Percentiles rank a stretch among this genome's conserved stretches.
These are phyloP conservation scores for Sericinus montela DNA, from an alignment of 2,888 invertebrate species.

Conservation along the genomic window DNA sequence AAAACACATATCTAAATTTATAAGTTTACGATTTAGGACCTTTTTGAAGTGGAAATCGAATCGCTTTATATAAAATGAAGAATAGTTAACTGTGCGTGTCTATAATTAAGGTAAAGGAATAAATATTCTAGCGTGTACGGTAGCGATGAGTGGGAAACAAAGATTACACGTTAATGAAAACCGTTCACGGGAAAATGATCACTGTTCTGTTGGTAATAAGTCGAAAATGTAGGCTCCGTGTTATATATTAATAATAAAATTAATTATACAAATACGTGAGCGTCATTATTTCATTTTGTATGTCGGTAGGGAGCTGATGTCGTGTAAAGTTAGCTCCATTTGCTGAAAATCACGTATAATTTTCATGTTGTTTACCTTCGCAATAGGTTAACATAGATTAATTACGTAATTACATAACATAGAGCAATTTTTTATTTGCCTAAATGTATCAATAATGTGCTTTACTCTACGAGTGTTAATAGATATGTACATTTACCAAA, in stretches of 20 bases:
- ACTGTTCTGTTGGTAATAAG: background rate
- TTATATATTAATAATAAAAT: conserved; percentile 1
- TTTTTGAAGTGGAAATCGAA: too few species aligned
- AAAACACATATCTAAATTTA: too few species aligned
- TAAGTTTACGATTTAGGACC: too few species aligned
- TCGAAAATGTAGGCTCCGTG: background rate
- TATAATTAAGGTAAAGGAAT: background rate
- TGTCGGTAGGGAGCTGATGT: background rate
- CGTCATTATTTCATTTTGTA: conserved; percentile 12
- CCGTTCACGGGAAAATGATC: conserved; percentile 3
- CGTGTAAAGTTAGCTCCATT: conserved; percentile 8
- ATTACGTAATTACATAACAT: background rate
- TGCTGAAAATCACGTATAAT: background rate
- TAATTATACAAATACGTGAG: conserved; percentile 12
- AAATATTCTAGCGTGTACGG: conserved; percentile 5
- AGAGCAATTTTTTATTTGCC: background rate
- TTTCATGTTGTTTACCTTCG: background rate
- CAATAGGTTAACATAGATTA: too few species aligned
- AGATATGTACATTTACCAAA: background rate
- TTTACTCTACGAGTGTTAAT: background rate
- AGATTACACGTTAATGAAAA: conserved; percentile 10
- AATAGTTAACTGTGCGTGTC: too few species aligned
- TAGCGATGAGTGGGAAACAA: conserved; percentile 4
- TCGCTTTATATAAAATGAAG: too few species aligned
- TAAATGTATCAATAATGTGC: background rate